phyloP scores from a whole-genome alignment of 64 coral and sea anemone species.

The Montipora cactus region DNA sequence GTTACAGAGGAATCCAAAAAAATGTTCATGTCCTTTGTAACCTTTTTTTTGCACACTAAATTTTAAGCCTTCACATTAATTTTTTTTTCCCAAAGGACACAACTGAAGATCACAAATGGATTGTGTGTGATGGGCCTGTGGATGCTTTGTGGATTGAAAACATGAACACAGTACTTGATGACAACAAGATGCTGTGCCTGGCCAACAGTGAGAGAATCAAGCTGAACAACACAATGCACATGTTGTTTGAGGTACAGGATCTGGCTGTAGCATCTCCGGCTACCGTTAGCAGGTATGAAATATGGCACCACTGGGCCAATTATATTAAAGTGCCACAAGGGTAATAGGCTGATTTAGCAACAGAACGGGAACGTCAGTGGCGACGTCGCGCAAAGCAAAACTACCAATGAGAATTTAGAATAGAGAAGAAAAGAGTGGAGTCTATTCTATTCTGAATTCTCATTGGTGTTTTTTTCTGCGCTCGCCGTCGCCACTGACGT shows the following conservation, averaged over 20 bases:
- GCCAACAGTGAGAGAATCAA: conserved; percentile 99
- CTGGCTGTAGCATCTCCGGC: conserved; percentile 97
- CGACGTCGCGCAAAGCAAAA: no score
- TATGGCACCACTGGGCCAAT: no score
- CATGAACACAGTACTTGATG: conserved; percentile 98
- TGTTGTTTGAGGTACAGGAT: conserved; percentile 99
- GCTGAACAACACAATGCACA: conserved; percentile 95
- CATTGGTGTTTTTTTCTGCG: no score
- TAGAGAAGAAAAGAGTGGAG: no score
- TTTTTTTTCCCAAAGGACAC: conserved; percentile 64
- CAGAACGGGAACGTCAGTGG: no score
- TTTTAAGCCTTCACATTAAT: not conserved
- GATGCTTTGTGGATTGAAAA: conserved; percentile 99
- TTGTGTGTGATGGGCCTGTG: conserved; percentile 97
- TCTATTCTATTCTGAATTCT: no score
- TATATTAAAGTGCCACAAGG: no score
- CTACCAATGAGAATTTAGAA: no score
- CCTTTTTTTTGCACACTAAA: not conserved
- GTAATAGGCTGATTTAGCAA: no score
- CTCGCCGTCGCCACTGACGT: no score
- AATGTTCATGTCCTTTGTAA: not conserved
- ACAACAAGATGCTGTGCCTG: conserved; percentile 98
- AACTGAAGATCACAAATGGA: conserved; percentile 96
- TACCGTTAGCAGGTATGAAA: conserved; percentile 86
- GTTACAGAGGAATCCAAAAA: not conserved